Base-by-base conservation (phyloP, 2,888 invertebrate genomes). In the Druceiella hillmani region DNA sequence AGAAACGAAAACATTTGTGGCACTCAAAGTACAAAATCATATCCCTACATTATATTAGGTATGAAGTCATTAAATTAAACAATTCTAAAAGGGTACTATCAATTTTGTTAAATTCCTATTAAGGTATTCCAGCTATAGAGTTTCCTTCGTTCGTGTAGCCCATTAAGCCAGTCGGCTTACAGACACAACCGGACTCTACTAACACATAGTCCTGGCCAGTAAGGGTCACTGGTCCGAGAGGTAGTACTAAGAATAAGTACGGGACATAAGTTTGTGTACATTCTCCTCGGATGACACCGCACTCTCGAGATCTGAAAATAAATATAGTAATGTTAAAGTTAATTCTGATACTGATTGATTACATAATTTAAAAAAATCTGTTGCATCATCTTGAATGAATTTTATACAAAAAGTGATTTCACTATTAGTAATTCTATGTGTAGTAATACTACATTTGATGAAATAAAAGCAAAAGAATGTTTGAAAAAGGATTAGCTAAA, bases 191-290 rank as follows among this genome's bases (percentile, higher is more conserved):
- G 52, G 89, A 91, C 62, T 93, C 92, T 15, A 93, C 91, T 33
- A 93, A 72, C n/a, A 93, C 90, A 64, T 93, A 93, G 64, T 92
- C 92, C 61, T 92, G 92, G 3, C 92, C 91, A 3, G 91, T 91
- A 11, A 91, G 67, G 7, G 91, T 91, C 11, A 91, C 91, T 9
- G 91, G 91, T 4, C 92, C 91, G 37, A 92, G 62, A 0, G 92
- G 92, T 41, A 92, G 84, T 39, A 92, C 92, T 61, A 92, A 74
- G 66, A 93, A 93, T 50, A 93, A 64, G 60, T 92, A 92, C 7
- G 92, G 92, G 49, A 92, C 87, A 64, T 87, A 89, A 0, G 92
- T 92, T 63, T 92, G 92, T 40, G 90, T 88, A 58, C 92, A 93
- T 55, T 89, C 85, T 11, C 92, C 92, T 44, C 88, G 78, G 15